These are phyloP conservation scores for Plagodis dolabraria DNA, from an alignment of 2,888 invertebrate genomes.

Conservation along the genomic window DNA sequence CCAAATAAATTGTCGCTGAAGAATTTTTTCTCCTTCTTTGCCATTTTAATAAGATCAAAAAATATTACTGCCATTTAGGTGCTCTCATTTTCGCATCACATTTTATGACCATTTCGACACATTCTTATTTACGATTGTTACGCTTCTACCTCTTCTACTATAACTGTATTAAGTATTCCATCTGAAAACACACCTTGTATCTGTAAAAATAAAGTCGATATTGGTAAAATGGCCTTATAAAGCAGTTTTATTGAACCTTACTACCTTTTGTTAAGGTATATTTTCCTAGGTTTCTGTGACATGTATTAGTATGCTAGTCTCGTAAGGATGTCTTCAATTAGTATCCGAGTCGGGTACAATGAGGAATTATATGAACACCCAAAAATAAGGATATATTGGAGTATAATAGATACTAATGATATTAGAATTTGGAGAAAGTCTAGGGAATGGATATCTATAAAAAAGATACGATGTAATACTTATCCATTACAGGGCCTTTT, in stretches of 20 bases:
- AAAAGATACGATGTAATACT: no score
- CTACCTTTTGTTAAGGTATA: slow-evolving; percentile 15
- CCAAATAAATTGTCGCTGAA: neutral
- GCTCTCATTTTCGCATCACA: slow-evolving; percentile 27
- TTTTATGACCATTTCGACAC: slow-evolving; percentile 39
- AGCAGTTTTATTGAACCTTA: slow-evolving; percentile 10
- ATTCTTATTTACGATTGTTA: slow-evolving; percentile 36
- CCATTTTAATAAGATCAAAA: slow-evolving; percentile 26
- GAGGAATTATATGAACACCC: slow-evolving; percentile 27
- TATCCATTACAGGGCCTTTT: no score
- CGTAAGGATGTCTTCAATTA: slow-evolving; percentile 31
- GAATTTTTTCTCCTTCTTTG: neutral
- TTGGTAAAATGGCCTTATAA: neutral
- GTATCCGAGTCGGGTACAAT: slow-evolving; percentile 25
- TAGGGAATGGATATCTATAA: neutral
- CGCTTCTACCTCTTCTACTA: slow-evolving; percentile 23
- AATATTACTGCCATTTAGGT: slow-evolving; percentile 29
- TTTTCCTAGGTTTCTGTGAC: slow-evolving; percentile 15
- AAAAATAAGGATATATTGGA: slow-evolving; percentile 26
- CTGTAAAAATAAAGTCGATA: neutral
- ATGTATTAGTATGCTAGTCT: slow-evolving; percentile 33
- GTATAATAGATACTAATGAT: slow-evolving; percentile 32
- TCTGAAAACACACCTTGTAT: slow-evolving; percentile 15
- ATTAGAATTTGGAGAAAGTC: slow-evolving; percentile 9
- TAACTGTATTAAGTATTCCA: neutral